phyloP scores from a whole-genome alignment of 2,113 vertebrate species.

The Xyrauchen texanus region DNA sequence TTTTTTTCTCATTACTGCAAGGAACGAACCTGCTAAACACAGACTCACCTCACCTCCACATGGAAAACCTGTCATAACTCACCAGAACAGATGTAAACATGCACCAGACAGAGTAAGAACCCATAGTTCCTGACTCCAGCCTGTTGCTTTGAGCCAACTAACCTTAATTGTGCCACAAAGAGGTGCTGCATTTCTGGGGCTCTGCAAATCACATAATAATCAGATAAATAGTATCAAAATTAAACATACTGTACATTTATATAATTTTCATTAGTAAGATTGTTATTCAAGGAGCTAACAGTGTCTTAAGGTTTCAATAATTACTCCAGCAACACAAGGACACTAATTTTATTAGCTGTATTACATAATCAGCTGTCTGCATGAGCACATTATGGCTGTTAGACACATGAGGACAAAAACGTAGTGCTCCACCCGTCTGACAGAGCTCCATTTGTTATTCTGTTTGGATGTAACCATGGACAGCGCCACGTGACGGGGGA shows the following conservation, averaged over 20 bases:
- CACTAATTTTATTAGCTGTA: not conserved
- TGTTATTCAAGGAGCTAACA: not conserved
- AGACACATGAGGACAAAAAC: slow-evolving; percentile 34
- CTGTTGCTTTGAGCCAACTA: not conserved
- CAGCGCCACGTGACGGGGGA: slow-evolving; percentile 1
- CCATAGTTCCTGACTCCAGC: slow-evolving; percentile 2
- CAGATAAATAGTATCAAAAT: not conserved
- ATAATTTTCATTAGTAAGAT: slow-evolving; percentile 1
- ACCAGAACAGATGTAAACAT: slow-evolving; percentile 28
- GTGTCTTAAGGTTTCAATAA: not conserved
- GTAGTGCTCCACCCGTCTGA: slow-evolving; percentile 30
- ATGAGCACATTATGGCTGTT: slow-evolving; percentile 32
- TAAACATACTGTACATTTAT: slow-evolving; percentile 2
- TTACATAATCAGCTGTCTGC: slow-evolving; percentile 35
- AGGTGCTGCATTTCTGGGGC: not conserved
- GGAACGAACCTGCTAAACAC: slow-evolving; percentile 20
- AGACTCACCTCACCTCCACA: slow-evolving; percentile 1
- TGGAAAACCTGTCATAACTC: slow-evolving; percentile 41
- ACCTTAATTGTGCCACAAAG: not conserved
- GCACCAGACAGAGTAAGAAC: not conserved
- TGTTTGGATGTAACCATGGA: slow-evolving; percentile 34
- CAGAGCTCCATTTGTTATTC: slow-evolving; percentile 37
- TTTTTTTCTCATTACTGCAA: not conserved
- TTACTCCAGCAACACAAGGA: slow-evolving; percentile 7
- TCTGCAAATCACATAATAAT: slow-evolving; percentile 33